These are phyloP conservation scores for Philereme vetulata DNA, from an alignment of 2,888 invertebrate species.

Conservation along the genomic window DNA sequence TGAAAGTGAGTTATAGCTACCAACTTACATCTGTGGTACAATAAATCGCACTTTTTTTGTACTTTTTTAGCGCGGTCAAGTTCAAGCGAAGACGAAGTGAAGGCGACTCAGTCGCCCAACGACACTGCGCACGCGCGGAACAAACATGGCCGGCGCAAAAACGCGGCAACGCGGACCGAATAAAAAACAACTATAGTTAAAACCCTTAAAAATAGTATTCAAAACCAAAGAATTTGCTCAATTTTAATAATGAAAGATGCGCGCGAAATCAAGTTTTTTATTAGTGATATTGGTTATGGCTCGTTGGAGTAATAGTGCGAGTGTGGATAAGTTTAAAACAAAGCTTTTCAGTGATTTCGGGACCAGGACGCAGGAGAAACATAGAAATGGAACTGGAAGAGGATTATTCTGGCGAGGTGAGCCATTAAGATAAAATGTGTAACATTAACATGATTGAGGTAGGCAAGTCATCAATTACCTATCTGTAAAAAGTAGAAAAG, in stretches of 20 bases:
- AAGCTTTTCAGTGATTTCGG: constrained; percentile 42
- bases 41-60: constrained; percentile 36
- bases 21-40: constrained; percentile 19
- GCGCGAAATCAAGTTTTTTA: constrained; percentile 55
- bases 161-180: constrained; percentile 56
- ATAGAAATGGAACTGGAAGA: constrained; percentile 45
- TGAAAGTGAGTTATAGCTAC: constrained; percentile 33
- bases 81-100: constrained; percentile 26
- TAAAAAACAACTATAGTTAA: constrained; percentile 6
- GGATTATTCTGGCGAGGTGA: constrained; percentile 62
- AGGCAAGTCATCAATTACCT: not conserved
- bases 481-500: too few species aligned
- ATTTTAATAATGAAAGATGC: constrained; percentile 73
- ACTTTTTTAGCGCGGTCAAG: constrained; percentile 45
- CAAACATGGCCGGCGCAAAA: constrained; percentile 56
- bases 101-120: constrained; percentile 51
- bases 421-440: constrained; percentile 14
- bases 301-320: constrained; percentile 47
- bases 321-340: constrained; percentile 49
- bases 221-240: constrained; percentile 53
- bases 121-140: constrained; percentile 1
- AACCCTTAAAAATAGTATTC: constrained; percentile 23
- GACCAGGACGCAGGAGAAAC: constrained; percentile 33
- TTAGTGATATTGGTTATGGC: constrained; percentile 54
- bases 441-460: too few species aligned